These are phyloP conservation scores for Lepidochitona cinerea DNA, from an alignment of 2,888 invertebrate genomes.

Conservation along the genomic window DNA sequence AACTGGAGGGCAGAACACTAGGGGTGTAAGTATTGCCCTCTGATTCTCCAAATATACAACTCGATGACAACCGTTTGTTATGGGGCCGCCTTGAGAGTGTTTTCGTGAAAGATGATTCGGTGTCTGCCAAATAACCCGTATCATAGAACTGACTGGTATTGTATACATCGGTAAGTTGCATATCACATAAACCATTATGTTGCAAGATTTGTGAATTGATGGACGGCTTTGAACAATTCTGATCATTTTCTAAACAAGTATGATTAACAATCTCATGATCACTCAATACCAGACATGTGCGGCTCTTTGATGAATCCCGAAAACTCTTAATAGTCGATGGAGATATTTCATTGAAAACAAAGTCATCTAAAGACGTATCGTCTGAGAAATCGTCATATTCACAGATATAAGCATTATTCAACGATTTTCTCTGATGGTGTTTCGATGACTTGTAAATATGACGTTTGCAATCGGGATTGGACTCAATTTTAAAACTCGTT, in stretches of 20 bases:
- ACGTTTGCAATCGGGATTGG: background rate
- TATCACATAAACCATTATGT: background rate
- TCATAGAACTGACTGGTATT: constrained; percentile 19
- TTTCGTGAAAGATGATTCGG: constrained; percentile 31
- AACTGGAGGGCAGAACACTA: constrained; percentile 14
- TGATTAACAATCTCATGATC: background rate
- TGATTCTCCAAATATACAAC: background rate
- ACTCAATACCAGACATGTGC: too few relatives aligned
- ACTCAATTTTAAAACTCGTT: background rate
- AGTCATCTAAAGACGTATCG: background rate
- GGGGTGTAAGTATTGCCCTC: background rate
- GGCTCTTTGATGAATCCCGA: background rate
- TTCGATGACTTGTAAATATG: background rate
- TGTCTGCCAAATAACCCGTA: constrained; percentile 51
- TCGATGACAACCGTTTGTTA: background rate
- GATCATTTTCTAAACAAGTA: background rate
- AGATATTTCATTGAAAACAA: background rate
- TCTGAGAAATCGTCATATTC: background rate
- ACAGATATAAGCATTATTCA: constrained; percentile 9
- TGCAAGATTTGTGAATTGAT: background rate
- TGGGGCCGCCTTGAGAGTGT: background rate
- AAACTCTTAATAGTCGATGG: background rate
- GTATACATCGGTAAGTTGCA: background rate
- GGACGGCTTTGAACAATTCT: constrained; percentile 3
- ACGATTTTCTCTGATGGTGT: background rate